phyloP scores from a whole-genome alignment of 2,797 vertebrate genomes.

The Cichlasoma orientale region DNA sequence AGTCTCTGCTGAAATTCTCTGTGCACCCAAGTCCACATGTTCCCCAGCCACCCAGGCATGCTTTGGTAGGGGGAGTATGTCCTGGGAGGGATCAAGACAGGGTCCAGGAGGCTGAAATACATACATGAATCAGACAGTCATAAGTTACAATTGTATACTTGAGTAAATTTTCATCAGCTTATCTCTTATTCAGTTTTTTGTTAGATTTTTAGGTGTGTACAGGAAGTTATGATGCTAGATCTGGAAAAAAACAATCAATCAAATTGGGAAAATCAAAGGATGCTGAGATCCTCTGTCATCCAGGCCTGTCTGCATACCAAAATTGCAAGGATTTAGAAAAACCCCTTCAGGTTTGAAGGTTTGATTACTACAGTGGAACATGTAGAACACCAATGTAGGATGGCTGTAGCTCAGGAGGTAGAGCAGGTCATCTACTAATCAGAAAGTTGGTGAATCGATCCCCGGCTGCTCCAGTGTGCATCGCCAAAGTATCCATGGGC shows the following conservation, averaged over 20 bases:
- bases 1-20: conserved; percentile 38
- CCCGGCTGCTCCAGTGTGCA: too few species aligned
- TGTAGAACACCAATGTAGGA: too few species aligned
- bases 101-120: conserved; percentile 47
- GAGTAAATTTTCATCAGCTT: background rate
- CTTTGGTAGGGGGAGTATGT: conserved; percentile 52
- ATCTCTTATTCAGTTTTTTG: background rate
- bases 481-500: too few species aligned
- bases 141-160: background rate
- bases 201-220: background rate
- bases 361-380: too few species aligned
- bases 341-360: background rate
- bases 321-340: background rate
- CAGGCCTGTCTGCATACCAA: background rate
- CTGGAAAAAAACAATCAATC: background rate
- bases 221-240: background rate
- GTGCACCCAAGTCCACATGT: conserved; percentile 9
- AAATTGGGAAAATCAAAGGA: background rate
- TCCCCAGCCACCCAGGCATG: conserved; percentile 78
- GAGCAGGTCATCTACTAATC: too few species aligned
- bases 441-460: too few species aligned
- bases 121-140: background rate
- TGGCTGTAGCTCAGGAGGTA: too few species aligned
- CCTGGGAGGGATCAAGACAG: conserved; percentile 19
- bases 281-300: background rate